These are phyloP conservation scores for Gambusia affinis DNA, from an alignment of 2,113 vertebrate species.

Conservation along the genomic window DNA sequence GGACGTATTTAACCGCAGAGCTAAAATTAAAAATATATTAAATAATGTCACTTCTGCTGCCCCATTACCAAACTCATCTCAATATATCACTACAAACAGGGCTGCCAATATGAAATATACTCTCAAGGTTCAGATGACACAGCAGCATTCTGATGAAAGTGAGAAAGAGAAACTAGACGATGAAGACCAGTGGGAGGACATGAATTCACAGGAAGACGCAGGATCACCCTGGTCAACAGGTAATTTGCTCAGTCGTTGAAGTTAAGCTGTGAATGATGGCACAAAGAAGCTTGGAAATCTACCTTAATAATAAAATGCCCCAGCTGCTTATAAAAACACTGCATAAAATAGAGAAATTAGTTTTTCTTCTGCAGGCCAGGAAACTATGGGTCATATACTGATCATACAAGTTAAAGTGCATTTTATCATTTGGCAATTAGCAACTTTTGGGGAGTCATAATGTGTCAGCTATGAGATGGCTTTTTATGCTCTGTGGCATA, in stretches of 20 bases:
- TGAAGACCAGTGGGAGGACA: not conserved
- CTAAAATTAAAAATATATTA: not conserved
- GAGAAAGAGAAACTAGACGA: not conserved
- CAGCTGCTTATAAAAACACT: no score
- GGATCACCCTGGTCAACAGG: not conserved
- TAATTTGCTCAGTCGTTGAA: not conserved
- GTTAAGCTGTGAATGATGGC: not conserved
- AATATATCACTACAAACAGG: not conserved
- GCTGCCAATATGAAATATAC: not conserved
- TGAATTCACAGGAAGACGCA: not conserved
- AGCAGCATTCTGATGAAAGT: not conserved
- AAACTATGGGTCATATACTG: not conserved
- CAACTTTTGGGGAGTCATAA: not conserved
- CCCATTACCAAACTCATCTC: not conserved
- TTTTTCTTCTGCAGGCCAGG: not conserved
- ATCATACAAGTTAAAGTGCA: not conserved
- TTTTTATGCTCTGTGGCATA: not conserved
- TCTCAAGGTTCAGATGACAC: not conserved
- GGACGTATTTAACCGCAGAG: not conserved
- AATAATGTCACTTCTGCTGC: not conserved
- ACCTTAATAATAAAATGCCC: no score
- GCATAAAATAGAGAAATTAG: no score
- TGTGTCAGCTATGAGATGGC: not conserved
- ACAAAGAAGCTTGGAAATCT: no score
- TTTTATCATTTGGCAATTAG: not conserved